Percentiles rank a stretch among this genome's conserved stretches.
Conservation (phyloP, 1,140 invertebrate genomes). For the Papilio machaon region DNA sequence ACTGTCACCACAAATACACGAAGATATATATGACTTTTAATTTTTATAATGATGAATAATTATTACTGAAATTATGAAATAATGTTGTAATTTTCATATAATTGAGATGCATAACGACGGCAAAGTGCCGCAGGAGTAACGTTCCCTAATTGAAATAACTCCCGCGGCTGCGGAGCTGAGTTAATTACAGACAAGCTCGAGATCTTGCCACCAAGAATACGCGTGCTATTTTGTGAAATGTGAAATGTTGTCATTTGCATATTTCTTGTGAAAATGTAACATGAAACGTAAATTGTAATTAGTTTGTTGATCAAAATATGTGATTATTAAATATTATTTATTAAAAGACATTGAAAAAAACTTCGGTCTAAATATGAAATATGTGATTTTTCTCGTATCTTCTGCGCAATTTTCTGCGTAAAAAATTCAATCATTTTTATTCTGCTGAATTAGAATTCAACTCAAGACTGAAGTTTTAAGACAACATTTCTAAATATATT, state of each 20-base stretch:
- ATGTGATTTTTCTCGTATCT: no score
- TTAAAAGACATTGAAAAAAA: no score
- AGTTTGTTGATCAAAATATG: no score
- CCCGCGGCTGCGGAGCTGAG: constrained; percentile 17
- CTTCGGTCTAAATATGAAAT: no score
- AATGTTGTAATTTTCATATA: constrained; percentile 33
- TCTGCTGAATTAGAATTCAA: no score
- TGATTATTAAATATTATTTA: no score
- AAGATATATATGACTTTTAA: background rate
- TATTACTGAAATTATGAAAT: constrained; percentile 9
- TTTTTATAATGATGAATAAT: constrained; percentile 23
- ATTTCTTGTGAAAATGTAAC: background rate
- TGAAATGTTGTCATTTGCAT: constrained; percentile 7
- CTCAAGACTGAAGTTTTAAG: no score
- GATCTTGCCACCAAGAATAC: constrained; percentile 9
- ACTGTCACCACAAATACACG: background rate
- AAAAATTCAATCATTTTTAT: no score
- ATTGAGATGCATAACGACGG: constrained; percentile 28
- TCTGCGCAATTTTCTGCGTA: no score
- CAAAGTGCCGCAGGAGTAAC: constrained; percentile 24
- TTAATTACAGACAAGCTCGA: constrained; percentile 18
- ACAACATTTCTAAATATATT: no score
- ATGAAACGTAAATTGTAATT: background rate
- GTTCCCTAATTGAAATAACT: constrained; percentile 29
- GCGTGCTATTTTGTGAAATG: constrained; percentile 17